Evolutionary conservation across 1,140 invertebrate species (phyloP), one percentile per base, ranked within the genome.

Genomic region (Drosophila kepulauana): DNA sequence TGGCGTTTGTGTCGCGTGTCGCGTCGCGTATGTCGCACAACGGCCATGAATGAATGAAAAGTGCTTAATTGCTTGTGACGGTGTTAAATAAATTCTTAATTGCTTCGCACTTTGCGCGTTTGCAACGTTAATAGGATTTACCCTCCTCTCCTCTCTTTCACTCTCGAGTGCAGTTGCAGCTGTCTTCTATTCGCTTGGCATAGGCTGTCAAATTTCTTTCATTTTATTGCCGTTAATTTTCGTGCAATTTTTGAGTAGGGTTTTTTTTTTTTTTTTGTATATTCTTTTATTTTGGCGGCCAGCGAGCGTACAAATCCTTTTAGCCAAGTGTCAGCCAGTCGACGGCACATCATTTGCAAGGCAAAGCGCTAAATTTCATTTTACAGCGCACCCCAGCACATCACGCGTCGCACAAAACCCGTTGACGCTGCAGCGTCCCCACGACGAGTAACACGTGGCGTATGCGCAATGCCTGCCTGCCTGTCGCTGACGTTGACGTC

Each of bases 21-120:
- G 30, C 45, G 56, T 56, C 46, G 30, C 45, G 6, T 51, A 28
- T 67, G 64, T 51, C 48, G 49, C 66, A 25, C 20, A 35, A 54
- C 38, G 25, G 51, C 62, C 84, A 79, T 89, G 85, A 89, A 90
- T 90, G 86, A 90, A 91, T 90, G 87, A 90, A 91, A 91, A 92
- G 87, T 85, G 91, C 87, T 91, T 92, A 91, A 92, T 92, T 92
- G 91, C 91, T 92, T 91, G 91, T 92, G 91, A 92, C 84, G 90
- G 91, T 85, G 88, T 92, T 92, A 91, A 92, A 92, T 92, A 92
- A 91, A 91, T 92, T 92, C 91, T 92, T 92, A 92, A 92, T 92
- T 88, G 91, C 84, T 92, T 92, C 90, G 91, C 91, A 92, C 91
- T 92, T 91, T 92, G 85, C 91, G 88, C 87, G 89, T 82, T 91